Conservation (phyloP, 1,140 invertebrate species). For the Akabosia matsudoensis region DNA sequence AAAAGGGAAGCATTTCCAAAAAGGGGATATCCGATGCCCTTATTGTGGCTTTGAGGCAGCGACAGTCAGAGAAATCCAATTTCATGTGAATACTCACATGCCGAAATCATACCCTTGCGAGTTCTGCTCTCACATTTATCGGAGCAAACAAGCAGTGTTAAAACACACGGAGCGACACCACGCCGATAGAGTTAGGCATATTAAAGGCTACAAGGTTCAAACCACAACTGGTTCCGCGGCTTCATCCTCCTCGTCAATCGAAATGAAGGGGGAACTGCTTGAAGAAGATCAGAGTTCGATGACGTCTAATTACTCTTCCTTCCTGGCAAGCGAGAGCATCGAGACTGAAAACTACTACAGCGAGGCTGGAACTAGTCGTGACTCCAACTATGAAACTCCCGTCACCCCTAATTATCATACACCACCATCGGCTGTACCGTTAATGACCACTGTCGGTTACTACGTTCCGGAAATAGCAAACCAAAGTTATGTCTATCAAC, state of each 20-base stretch:
- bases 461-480: too few relatives aligned
- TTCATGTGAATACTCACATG: conserved; percentile 2
- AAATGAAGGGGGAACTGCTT: not conserved
- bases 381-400: too few relatives aligned
- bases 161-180: not conserved
- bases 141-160: not conserved
- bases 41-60: not conserved
- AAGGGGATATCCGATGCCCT: not conserved
- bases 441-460: too few relatives aligned
- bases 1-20: not conserved
- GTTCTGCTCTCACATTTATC: not conserved
- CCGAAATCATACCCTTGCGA: not conserved
- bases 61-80: not conserved
- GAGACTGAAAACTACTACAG: not conserved
- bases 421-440: too few relatives aligned
- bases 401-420: too few relatives aligned
- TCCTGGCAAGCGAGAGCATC: not conserved
- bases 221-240: too few relatives aligned
- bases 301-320: not conserved
- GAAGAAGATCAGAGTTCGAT: not conserved
- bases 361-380: not conserved
- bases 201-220: too few relatives aligned
- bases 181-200: not conserved
- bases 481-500: too few relatives aligned
- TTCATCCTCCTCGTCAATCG: too few relatives aligned